Base-by-base conservation (phyloP, 2,797 vertebrate genomes). In the Acrossocheilus wenchowensis region DNA sequence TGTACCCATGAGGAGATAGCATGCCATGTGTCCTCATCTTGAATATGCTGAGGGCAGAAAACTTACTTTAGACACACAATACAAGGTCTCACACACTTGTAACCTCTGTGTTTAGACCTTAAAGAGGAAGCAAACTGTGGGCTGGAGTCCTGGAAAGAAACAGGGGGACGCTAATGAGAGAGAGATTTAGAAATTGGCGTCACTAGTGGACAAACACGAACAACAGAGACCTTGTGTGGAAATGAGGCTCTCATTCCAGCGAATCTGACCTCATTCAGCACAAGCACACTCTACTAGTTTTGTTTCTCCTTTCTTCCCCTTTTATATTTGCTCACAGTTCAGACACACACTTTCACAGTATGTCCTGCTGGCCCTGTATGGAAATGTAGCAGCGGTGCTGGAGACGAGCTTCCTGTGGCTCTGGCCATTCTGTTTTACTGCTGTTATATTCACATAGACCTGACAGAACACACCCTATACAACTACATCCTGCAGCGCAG, bases 201-300 rank as follows among this genome's bases (percentile, higher is more conserved):
- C 66, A 50, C 50, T 36, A 74, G 75, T 68, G 62, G 54, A 69
- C 74, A 82, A 66, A 85, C 79, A 86, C 2, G 71, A 84, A 90
- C 85, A 90, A 86, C 66, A 75, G 83, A 69, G 50, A 36, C 41
- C 68, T 73, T 88, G 71, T 78, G 75, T 60, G 34, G 57, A 86
- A 81, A 74, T 23, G 54, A 80, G 68, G 45, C 69, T 41, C 9
- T 74, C 34, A 23, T 50, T 77, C 26, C 36, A 77, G 34, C 17
- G 19, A 73, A 62, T n/a, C 54, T 80, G 73, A 74, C 57, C 81
- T 88, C 43, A 52, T 73, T 84, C 23, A 85, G 39, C 26, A 82
- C 62, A 86, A 78, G 17, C 17, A 50, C 69, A 77, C 14, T 82
- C 73, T 2, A 2, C 81, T 26, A 17, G 50, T 78, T 80, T 45